phyloP scores from a whole-genome alignment of 2,113 vertebrate species.

The Pithys albifrons region DNA sequence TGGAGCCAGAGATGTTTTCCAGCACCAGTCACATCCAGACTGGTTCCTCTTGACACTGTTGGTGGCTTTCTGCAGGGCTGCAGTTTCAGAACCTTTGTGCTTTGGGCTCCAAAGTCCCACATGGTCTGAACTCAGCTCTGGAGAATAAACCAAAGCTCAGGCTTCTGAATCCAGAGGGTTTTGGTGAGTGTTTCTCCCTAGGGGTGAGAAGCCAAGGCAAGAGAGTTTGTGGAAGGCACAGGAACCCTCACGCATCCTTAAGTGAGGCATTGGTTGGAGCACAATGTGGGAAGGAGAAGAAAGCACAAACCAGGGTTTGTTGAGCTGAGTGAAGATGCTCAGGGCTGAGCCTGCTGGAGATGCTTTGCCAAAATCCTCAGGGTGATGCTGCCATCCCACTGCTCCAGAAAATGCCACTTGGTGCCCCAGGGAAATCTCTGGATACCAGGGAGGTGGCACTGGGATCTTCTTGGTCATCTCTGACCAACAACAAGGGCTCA shows the following conservation, averaged over 20 bases:
- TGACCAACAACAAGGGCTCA: not conserved
- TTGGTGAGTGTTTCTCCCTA: fast-evolving
- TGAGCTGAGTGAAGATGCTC: not conserved
- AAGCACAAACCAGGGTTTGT: not conserved
- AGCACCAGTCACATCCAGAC: fast-evolving
- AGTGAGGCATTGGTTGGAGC: not conserved
- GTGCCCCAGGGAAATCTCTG: not conserved
- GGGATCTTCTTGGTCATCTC: not conserved
- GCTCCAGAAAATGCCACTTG: not conserved
- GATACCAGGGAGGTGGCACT: not conserved
- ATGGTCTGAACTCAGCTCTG: not conserved
- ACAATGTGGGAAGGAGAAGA: not conserved
- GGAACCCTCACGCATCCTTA: fast-evolving
- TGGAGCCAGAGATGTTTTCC: not conserved
- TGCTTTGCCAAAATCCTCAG: not conserved
- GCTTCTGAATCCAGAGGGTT: not conserved
- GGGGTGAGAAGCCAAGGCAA: not conserved
- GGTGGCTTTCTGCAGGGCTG: not conserved
- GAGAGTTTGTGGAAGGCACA: not conserved
- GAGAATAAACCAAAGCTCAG: not conserved
- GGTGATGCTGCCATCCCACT: not conserved
- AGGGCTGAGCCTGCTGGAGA: not conserved
- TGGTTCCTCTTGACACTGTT: not conserved
- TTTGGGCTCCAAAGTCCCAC: not conserved
- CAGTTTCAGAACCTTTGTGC: fast-evolving